Evolutionary conservation across 2,113 vertebrate genomes (phyloP).

Genomic region (Martes martes): DNA sequence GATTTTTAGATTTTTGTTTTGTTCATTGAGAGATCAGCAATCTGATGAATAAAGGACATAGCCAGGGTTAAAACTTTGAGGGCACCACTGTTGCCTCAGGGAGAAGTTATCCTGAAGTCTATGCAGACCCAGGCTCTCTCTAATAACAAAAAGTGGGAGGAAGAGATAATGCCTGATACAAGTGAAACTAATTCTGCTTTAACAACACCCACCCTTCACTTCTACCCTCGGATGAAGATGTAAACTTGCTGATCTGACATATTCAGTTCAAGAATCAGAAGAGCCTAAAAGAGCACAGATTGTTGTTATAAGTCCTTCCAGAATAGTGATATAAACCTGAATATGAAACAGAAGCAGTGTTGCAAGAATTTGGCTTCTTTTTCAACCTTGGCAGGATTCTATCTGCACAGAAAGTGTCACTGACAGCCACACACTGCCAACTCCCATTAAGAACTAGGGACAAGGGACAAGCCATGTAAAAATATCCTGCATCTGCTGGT

Average conservation of each 20-base stretch:
- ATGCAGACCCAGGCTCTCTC: background rate
- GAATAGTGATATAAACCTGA: background rate
- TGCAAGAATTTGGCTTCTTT: constrained; percentile 52
- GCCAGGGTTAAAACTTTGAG: background rate
- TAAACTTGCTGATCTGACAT: background rate
- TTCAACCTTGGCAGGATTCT: constrained; percentile 62
- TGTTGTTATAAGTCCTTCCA: constrained; percentile 3
- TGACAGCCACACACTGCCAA: constrained; percentile 54
- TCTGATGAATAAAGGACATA: background rate
- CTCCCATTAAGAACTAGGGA: constrained; percentile 52
- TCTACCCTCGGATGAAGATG: background rate
- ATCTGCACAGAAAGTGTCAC: constrained; percentile 56
- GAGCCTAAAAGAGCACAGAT: constrained; percentile 39
- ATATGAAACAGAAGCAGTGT: constrained; percentile 33
- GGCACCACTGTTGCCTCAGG: background rate
- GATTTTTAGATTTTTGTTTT: background rate
- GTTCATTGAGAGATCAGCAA: background rate
- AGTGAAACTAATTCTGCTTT: background rate
- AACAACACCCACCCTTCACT: background rate
- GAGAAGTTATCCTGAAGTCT: background rate
- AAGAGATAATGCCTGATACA: background rate
- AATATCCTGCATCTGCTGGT: background rate
- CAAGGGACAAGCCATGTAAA: constrained; percentile 33
- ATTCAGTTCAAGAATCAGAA: background rate
- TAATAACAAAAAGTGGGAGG: background rate